Evolutionary conservation across 2,113 vertebrate genomes (phyloP).

Genomic region (Brachypteracias leptosomus): DNA sequence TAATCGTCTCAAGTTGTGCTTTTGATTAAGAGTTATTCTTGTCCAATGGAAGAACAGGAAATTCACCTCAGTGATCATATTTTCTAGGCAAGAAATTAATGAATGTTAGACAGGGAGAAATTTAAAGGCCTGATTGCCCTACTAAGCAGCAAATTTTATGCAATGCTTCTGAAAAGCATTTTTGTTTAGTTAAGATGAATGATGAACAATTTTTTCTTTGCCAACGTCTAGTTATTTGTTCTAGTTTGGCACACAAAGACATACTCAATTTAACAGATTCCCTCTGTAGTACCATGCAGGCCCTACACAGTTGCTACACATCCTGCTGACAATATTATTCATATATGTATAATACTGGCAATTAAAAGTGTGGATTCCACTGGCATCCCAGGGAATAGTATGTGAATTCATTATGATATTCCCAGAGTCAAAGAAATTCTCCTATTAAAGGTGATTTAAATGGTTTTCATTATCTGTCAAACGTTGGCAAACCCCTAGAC

Average conservation of each 20-base stretch:
- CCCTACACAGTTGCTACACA: neutral
- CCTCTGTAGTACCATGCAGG: neutral
- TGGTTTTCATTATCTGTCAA: conserved; percentile 53
- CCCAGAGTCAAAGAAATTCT: conserved; percentile 38
- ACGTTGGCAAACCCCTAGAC: neutral
- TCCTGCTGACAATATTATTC: conserved; percentile 14
- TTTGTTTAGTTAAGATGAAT: neutral
- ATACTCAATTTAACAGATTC: neutral
- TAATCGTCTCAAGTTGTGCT: neutral
- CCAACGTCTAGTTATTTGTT: neutral
- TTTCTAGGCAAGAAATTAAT: neutral
- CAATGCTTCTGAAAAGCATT: neutral
- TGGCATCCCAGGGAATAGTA: neutral
- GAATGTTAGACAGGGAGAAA: neutral
- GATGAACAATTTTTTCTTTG: neutral
- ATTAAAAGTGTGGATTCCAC: conserved; percentile 31
- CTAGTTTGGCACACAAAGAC: neutral
- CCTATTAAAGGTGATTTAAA: conserved; percentile 54
- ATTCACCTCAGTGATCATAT: neutral
- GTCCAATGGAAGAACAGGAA: neutral
- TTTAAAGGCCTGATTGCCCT: neutral
- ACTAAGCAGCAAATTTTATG: neutral
- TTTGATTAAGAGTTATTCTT: neutral
- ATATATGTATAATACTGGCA: neutral
- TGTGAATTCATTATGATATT: neutral